A percentile compares a stretch with the other conserved stretches of the same genome.
Conservation (phyloP, 2,113 vertebrate genomes). For the Pteronura brasiliensis region DNA sequence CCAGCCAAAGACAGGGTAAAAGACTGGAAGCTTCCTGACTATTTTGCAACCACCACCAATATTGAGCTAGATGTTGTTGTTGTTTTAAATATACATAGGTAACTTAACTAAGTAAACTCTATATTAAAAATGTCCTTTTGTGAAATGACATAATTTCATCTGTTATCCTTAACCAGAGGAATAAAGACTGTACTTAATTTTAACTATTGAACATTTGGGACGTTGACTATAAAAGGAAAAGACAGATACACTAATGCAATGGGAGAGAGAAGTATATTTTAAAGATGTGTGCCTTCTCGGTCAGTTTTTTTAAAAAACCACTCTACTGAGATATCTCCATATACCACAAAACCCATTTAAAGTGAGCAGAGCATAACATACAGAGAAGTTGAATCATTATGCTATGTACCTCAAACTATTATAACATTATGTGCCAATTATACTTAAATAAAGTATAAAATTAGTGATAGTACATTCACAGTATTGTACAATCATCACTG, state of each 20-base stretch:
- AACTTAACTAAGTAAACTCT: neutral
- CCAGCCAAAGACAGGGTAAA: neutral
- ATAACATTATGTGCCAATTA: neutral
- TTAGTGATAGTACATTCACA: neutral
- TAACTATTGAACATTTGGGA: neutral
- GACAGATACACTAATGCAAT: neutral
- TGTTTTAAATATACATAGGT: neutral
- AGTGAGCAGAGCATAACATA: neutral
- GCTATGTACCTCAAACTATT: neutral
- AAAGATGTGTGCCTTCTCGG: neutral
- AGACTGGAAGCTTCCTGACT: neutral
- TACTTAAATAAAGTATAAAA: neutral
- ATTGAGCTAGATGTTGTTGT: neutral
- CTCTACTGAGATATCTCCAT: neutral
- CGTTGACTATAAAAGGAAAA: neutral
- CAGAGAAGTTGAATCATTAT: neutral
- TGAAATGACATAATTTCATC: neutral
- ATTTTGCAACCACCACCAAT: neutral
- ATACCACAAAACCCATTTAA: neutral
- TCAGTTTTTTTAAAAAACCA: neutral
- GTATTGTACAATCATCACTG: neutral
- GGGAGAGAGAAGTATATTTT: neutral
- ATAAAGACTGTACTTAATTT: neutral
- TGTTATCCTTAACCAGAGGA: neutral
- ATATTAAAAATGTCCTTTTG: neutral